Evolutionary conservation across 2,888 invertebrate genomes (phyloP).

Genomic region (Hydrotaea cyrtoneurina): DNA sequence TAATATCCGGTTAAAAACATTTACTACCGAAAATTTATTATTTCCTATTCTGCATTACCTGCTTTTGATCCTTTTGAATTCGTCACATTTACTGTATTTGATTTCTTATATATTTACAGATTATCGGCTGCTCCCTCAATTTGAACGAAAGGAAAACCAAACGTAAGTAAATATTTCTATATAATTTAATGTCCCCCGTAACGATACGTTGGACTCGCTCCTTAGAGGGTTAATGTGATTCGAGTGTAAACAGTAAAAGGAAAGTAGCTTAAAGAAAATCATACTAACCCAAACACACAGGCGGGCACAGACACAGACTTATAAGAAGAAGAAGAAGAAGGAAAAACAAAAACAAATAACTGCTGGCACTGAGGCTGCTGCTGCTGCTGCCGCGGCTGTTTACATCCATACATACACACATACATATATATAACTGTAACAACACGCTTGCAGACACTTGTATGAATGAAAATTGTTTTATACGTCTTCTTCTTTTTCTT

Average conservation of each 20-base stretch:
- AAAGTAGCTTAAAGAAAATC: conserved; percentile 22
- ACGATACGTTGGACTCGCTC: background rate
- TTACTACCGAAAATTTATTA: too few relatives aligned
- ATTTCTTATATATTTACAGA: too few relatives aligned
- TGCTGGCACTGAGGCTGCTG: background rate
- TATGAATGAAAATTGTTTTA: conserved; percentile 63
- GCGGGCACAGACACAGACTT: background rate
- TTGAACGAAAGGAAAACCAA: too few relatives aligned
- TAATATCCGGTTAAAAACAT: too few relatives aligned
- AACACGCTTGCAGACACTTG: conserved; percentile 62
- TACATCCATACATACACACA: background rate
- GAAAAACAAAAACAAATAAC: conserved; percentile 11
- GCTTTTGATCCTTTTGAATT: too few relatives aligned
- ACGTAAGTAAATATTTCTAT: too few relatives aligned
- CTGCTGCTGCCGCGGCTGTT: background rate
- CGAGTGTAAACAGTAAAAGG: conserved; percentile 11
- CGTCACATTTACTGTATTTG: too few relatives aligned
- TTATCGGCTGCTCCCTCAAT: too few relatives aligned
- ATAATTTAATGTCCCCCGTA: too few relatives aligned
- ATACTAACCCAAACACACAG: conserved; percentile 13
- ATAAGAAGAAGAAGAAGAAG: background rate
- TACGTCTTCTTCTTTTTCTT: conserved; percentile 16
- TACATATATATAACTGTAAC: conserved; percentile 35
- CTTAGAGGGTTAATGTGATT: conserved; percentile 33
- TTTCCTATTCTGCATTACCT: too few relatives aligned